Percentiles rank a stretch among this genome's conserved stretches.
Evolutionary conservation across 2,797 vertebrate species (phyloP).

Genomic region (Periparus ater): DNA sequence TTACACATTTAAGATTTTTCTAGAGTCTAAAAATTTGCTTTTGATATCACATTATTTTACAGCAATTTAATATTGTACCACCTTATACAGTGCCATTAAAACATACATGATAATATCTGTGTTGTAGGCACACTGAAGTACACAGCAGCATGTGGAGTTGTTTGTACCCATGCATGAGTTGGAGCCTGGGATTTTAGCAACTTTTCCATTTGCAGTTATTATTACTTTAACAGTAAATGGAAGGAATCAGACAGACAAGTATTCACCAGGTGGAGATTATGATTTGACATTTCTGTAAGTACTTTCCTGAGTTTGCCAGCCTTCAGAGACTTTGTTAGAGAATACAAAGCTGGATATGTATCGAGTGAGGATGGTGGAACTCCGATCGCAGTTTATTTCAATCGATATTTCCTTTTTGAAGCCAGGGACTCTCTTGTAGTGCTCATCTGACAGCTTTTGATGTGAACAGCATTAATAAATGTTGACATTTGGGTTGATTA

Average conservation of each 20-base stretch:
- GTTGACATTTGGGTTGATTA: constrained; percentile 55
- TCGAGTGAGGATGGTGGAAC: constrained; percentile 43
- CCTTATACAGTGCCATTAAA: not conserved
- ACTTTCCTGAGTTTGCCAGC: constrained; percentile 21
- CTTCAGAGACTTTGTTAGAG: constrained; percentile 34
- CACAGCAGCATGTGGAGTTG: not conserved
- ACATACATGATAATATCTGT: fast-evolving
- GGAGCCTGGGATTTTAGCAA: not conserved
- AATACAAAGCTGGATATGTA: constrained; percentile 13
- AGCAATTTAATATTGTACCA: not conserved
- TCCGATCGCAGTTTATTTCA: constrained; percentile 61
- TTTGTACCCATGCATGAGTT: fast-evolving
- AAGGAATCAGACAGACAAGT: constrained; percentile 60
- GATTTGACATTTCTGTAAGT: constrained; percentile 62
- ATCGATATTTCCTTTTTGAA: constrained; percentile 62
- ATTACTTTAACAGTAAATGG: constrained; percentile 44
- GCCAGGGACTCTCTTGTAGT: not conserved
- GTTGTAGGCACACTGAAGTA: not conserved
- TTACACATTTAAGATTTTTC: not conserved
- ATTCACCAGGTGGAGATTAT: constrained; percentile 56
- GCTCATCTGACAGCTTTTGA: constrained; percentile 44
- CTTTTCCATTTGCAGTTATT: constrained; percentile 42
- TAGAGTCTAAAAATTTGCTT: not conserved
- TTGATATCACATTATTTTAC: not conserved
- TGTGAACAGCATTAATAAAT: constrained; percentile 55